These are phyloP conservation scores for Bombus vancouverensis DNA, from an alignment of 1,140 invertebrate species.

Conservation along the genomic window DNA sequence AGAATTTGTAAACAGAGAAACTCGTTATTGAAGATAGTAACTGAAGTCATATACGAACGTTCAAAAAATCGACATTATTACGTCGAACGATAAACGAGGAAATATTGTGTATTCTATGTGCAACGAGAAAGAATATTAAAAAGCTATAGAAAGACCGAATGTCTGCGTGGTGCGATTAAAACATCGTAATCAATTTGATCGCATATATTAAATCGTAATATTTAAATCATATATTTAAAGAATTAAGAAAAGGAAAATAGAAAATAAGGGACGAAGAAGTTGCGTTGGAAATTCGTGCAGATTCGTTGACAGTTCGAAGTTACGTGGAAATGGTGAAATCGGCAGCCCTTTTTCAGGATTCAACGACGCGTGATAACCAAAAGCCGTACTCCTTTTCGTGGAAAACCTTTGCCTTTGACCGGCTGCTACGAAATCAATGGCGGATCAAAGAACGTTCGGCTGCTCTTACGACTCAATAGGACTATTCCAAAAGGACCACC, in stretches of 20 bases:
- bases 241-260: neutral
- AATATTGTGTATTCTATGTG: no score
- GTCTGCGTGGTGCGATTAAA: no score
- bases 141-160: no score
- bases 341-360: neutral
- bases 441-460: constrained; percentile 20
- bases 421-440: constrained; percentile 11
- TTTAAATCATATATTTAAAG: neutral
- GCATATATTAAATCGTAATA: no score
- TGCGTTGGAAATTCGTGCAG: neutral
- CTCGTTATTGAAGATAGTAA: no score
- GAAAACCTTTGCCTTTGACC: constrained; percentile 22
- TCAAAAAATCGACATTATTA: no score
- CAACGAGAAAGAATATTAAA: no score
- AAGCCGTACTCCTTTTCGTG: neutral
- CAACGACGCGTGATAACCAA: constrained; percentile 20
- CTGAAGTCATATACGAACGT: no score
- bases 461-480: neutral
- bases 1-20: no score
- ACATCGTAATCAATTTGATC: no score
- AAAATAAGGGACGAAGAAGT: neutral
- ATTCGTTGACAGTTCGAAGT: neutral
- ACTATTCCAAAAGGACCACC: neutral
- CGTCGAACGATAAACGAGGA: no score
- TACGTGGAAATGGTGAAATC: neutral